These are phyloP conservation scores for Syrista parreyssii DNA, from an alignment of 2,888 invertebrate genomes.

Conservation along the genomic window DNA sequence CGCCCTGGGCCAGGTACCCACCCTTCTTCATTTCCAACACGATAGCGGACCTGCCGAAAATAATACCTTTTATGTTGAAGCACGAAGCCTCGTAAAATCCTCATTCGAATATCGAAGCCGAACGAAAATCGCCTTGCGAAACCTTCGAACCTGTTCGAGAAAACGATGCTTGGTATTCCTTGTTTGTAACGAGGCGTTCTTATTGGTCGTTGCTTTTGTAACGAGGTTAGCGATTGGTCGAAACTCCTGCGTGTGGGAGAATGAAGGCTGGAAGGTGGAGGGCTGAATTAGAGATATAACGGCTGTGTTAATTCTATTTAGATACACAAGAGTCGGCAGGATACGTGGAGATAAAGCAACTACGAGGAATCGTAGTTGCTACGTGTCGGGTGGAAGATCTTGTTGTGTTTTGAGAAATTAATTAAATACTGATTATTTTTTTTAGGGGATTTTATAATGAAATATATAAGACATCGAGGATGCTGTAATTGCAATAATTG, in stretches of 20 bases:
- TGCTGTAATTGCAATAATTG: not conserved
- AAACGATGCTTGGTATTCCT: not conserved
- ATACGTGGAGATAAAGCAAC: not conserved
- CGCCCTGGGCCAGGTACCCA: conserved; percentile 2
- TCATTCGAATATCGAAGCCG: not conserved
- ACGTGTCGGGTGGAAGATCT: not conserved
- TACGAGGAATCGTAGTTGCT: not conserved
- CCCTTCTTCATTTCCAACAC: conserved; percentile 4
- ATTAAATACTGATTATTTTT: not conserved
- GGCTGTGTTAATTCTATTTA: not conserved
- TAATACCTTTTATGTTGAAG: conserved; percentile 20
- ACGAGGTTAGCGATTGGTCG: not conserved
- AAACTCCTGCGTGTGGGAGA: not conserved
- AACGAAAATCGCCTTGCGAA: not conserved
- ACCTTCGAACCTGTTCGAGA: not conserved
- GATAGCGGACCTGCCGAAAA: conserved; percentile 22
- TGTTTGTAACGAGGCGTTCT: not conserved
- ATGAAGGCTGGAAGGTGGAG: not conserved
- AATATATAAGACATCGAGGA: not conserved
- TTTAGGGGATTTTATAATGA: not conserved
- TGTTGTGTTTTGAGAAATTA: not conserved
- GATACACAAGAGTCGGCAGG: not conserved
- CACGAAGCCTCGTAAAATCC: conserved; percentile 8
- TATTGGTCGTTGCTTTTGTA: not conserved
- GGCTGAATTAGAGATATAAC: not conserved